These are phyloP conservation scores for Vulpes vulpes DNA, from an alignment of 2,113 vertebrate species.

Conservation along the genomic window DNA sequence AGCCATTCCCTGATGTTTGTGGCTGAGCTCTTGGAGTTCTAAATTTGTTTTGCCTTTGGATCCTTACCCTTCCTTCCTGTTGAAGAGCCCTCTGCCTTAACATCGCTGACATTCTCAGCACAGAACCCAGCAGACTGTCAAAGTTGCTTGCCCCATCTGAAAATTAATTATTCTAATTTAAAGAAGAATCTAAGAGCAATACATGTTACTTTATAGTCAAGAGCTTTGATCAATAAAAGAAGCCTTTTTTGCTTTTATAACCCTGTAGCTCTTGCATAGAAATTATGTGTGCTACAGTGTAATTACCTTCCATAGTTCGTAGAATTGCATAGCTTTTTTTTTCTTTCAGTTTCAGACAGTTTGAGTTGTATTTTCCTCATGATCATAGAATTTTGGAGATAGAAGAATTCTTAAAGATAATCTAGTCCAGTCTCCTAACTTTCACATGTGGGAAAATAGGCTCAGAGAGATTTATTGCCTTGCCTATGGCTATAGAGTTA, in stretches of 20 bases:
- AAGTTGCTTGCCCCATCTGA: not conserved
- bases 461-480: not conserved
- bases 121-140: not conserved
- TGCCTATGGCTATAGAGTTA: not conserved
- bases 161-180: conserved; percentile 62
- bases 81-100: not conserved
- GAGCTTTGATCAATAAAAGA: conserved; percentile 69
- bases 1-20: not conserved
- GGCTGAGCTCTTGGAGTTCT: not conserved
- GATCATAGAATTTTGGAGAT: not conserved
- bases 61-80: not conserved
- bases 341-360: not conserved
- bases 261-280: not conserved
- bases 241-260: conserved; percentile 39
- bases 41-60: not conserved
- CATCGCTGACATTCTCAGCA: not conserved
- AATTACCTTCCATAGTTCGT: conserved; percentile 32
- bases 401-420: not conserved
- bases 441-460: not conserved
- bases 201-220: conserved; percentile 41
- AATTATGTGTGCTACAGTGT: not conserved
- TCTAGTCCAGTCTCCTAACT: not conserved
- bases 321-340: not conserved
- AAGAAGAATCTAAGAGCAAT: conserved; percentile 55
- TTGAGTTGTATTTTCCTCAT: conserved; percentile 5